Base-by-base conservation (phyloP, 2,797 vertebrate species). In the Meda fulgida region DNA sequence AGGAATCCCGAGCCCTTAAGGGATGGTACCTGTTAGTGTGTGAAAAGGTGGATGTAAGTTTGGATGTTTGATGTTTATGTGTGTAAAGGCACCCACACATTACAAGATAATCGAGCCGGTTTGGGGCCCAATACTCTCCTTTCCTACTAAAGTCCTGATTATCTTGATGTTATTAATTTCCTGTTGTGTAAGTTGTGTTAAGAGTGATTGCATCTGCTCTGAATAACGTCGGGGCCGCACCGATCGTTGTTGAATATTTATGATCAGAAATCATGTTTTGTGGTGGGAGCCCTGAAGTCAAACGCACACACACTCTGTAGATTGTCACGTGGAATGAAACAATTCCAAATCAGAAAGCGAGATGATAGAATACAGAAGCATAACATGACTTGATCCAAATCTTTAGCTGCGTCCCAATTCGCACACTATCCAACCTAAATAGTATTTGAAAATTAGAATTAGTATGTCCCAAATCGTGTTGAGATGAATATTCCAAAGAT, bases 1-100 rank as follows among this genome's bases (percentile, higher is more conserved):
- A 81, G 78, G 48, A 84, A 71, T 77, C 63, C 78, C 6, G n/a
- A 84, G 71, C 51, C 78, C 86, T 81, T 36, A 38, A 73, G 82
- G 53, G 46, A 36, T 0, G 26, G 43, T 78, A 81, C 75, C 72
- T 66, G 69, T 51, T 40, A 69, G 31, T 60, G 46, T 84, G 77
- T 81, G 65, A 75, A 71, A 46, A 48, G 31, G n/a, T 69, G 36
- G 18, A 38, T 53, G 31, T 14, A n/a, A n/a, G n/a, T n/a, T n/a
- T n/a, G n/a, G n/a, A n/a, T n/a, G n/a, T n/a, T n/a, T n/a, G n/a
- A 71, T 55, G 53, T 60, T 48, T 63, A 31, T 75, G 46, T 8
- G 38, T 84, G 43, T 65, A 48, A 34, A 63, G 58, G 10, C 23
- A 26, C 55, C 55, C n/a, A 26, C 10, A 60, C n/a, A 26, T 5